These are phyloP conservation scores for Rallus crepitans DNA, from an alignment of 2,797 vertebrate species.

Conservation along the genomic window DNA sequence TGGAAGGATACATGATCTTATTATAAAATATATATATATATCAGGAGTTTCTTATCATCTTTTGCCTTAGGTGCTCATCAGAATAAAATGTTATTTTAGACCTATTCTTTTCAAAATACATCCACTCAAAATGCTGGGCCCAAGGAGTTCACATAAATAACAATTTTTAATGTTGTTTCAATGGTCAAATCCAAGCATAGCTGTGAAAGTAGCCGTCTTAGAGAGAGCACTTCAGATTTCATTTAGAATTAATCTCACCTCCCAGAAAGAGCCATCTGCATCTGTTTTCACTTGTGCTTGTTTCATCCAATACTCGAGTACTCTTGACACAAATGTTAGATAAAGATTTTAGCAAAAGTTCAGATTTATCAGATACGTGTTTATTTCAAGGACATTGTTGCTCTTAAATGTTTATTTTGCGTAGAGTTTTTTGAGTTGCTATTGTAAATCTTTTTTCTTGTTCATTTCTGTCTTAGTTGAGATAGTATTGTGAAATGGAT, in stretches of 20 bases:
- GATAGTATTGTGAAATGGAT: background rate
- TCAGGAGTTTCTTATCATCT: background rate
- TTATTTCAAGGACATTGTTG: background rate
- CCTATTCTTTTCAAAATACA: background rate
- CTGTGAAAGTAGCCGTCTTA: background rate
- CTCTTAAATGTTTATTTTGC: background rate
- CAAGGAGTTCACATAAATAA: rapidly evolving
- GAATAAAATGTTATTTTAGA: background rate
- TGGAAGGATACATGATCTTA: background rate
- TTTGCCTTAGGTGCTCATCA: background rate
- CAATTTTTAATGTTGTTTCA: background rate
- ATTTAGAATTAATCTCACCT: background rate
- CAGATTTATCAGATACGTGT: background rate
- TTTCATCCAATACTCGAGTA: background rate
- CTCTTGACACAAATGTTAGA: background rate
- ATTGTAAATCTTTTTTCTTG: rapidly evolving
- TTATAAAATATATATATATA: background rate
- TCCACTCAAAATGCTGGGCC: background rate
- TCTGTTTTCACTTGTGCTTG: background rate
- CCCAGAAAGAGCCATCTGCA: background rate
- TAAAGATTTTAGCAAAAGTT: background rate
- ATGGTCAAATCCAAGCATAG: background rate
- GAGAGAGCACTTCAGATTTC: background rate
- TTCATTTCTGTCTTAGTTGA: background rate
- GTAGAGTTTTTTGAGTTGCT: background rate